Evolutionary conservation across 2,888 invertebrate genomes (phyloP).

Genomic region (Drosophila monieri): DNA sequence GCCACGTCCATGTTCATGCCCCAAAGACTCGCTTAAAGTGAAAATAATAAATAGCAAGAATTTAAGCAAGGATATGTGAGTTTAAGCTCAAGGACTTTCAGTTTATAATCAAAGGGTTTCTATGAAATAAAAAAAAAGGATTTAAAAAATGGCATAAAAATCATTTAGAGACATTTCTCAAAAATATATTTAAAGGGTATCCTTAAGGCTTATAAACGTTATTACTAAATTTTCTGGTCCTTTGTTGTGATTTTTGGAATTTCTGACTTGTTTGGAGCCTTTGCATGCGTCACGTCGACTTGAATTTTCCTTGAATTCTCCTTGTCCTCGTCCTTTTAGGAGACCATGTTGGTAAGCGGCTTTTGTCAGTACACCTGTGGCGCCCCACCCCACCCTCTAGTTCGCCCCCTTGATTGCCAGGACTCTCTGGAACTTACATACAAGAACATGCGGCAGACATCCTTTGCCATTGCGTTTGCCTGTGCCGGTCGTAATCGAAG

Average conservation of each 20-base stretch:
- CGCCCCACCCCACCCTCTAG: background rate
- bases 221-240: constrained; percentile 1
- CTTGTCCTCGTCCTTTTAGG: background rate
- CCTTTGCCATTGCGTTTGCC: background rate
- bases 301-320: constrained; percentile 8
- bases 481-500: constrained; percentile 33
- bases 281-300: constrained; percentile 63
- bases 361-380: constrained; percentile 12
- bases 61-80: background rate
- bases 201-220: constrained; percentile 1
- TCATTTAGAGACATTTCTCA: background rate
- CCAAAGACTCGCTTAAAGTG: background rate
- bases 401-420: background rate
- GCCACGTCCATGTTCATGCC: background rate
- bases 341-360: constrained; percentile 18
- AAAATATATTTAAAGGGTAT: background rate
- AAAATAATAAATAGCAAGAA: background rate
- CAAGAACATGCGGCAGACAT: constrained; percentile 15
- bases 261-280: constrained; percentile 32
- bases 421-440: constrained; percentile 16
- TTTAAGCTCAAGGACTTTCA: background rate
- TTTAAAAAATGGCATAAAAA: background rate
- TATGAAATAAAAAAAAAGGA: background rate
- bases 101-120: background rate
- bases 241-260: constrained; percentile 5